Base-by-base conservation (phyloP, 2,888 invertebrate species). In the Noctua janthina region DNA sequence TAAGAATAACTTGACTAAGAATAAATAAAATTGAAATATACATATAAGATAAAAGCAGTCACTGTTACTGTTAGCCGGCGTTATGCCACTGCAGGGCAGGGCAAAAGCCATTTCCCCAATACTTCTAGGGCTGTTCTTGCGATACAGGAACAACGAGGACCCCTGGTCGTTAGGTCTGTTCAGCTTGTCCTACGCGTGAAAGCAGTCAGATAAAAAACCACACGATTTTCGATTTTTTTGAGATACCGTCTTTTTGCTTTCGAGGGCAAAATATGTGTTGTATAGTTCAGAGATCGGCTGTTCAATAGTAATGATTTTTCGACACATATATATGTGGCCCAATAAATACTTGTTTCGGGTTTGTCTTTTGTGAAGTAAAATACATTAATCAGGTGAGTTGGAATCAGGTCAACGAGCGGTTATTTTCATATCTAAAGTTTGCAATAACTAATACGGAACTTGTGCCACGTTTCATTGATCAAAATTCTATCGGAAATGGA, bases 321-420 rank as follows among this genome's bases (percentile, higher is more conserved):
- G 84, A 68, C 15, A 68, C 74, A 64, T 46, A 68, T 74, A 64
- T 64, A 68, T 83, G 68, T 64, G 84, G 76, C 49, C 56, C 66
- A 70, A 70, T 84, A 79, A 84, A 84, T 87, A 73, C 74, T 43
- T 73, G 59, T 84, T 76, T 72, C 35, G 20, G 66, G 43, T 84
- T 75, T 75, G 66, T 70, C 73, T 66, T 84, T 70, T 85, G 72
- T 84, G 23, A 35, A 70, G 49, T 51, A 56, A 75, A 83, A 83
- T 62, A 79, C 84, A 87, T 85, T 79, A 79, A 87, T 85, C 84
- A 85, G 84, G 72, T 84, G 64, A 56, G 56, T 72, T 35, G 23
- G 62, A 85, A 74, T 79, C 79, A 84, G 84, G 80, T 66, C 80
- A 87, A 51, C 29, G 59, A 68, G 51, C 46, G 66, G 72, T 68